phyloP scores from a whole-genome alignment of 2,888 invertebrate species.

The Drosophila merina region DNA sequence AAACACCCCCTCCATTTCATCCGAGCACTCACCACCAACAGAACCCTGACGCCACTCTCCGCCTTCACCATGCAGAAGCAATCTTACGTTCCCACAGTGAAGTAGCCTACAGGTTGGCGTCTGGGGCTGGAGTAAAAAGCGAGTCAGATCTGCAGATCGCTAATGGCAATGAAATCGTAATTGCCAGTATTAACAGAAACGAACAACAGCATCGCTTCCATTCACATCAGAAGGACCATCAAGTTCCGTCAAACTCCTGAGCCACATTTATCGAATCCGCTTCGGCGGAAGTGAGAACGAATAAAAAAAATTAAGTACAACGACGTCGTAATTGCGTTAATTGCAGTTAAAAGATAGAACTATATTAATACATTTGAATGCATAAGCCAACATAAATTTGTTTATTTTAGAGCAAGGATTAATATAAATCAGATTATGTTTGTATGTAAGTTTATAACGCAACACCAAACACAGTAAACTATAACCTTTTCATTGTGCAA shows the following conservation, averaged over 20 bases:
- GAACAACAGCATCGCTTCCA: conserved; percentile 82
- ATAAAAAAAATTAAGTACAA: conserved; percentile 51
- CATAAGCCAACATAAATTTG: not conserved
- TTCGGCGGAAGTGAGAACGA: conserved; percentile 10
- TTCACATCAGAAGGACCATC: conserved; percentile 84
- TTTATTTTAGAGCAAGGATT: conserved; percentile 7
- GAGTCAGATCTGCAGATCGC: conserved; percentile 32
- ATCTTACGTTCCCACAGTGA: conserved; percentile 93
- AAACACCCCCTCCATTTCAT: conserved; percentile 65
- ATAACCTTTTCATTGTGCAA: conserved; percentile 24
- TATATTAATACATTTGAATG: conserved; percentile 26
- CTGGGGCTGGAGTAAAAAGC: conserved; percentile 60
- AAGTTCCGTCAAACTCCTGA: conserved; percentile 86
- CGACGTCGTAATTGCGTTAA: conserved; percentile 40
- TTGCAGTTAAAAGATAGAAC: conserved; percentile 43
- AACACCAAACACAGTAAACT: not conserved
- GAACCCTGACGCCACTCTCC: conserved; percentile 84
- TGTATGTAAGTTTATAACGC: conserved; percentile 23
- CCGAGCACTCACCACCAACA: conserved; percentile 76
- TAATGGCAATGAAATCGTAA: conserved; percentile 25
- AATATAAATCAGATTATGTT: conserved; percentile 25
- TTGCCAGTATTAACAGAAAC: conserved; percentile 53
- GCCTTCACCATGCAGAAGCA: conserved; percentile 93
- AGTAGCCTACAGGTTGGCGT: conserved; percentile 90
- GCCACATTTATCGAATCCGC: conserved; percentile 83